Conservation (phyloP, 2,888 invertebrate species). For the Caenorhabditis plicata region DNA sequence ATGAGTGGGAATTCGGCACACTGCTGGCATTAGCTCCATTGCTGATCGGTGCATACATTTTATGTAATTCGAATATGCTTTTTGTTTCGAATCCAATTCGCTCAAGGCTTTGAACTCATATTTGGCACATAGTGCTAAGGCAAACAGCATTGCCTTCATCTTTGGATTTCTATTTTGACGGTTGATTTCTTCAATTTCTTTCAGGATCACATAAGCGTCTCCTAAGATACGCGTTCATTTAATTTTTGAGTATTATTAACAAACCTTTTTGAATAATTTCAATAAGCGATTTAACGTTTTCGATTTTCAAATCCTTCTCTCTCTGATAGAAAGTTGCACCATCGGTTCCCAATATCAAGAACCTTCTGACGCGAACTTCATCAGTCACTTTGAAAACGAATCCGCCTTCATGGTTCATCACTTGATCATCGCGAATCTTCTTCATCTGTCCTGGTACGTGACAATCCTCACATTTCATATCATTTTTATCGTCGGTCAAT, state of each 20-base stretch:
- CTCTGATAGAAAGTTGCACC: slow-evolving; percentile 65
- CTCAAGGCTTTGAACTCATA: slow-evolving; percentile 50
- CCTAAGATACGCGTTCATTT: too few relatives aligned
- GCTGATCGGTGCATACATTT: slow-evolving; percentile 40
- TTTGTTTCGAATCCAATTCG: too few relatives aligned
- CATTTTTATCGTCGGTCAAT: too few relatives aligned
- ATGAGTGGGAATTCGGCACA: slow-evolving; percentile 74
- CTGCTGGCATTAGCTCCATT: slow-evolving; percentile 63
- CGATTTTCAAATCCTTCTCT: slow-evolving; percentile 61
- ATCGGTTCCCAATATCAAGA: slow-evolving; percentile 66
- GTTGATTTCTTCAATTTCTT: slow-evolving; percentile 64
- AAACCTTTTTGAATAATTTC: slow-evolving; percentile 62
- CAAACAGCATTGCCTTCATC: slow-evolving; percentile 71
- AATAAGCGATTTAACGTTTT: slow-evolving; percentile 63
- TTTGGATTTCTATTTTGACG: slow-evolving; percentile 66
- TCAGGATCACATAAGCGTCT: slow-evolving; percentile 64
- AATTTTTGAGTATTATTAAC: slow-evolving; percentile 5
- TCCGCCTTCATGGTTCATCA: slow-evolving; percentile 63
- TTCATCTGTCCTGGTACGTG: slow-evolving; percentile 50
- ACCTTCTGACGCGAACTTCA: slow-evolving; percentile 64
- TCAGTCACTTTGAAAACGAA: slow-evolving; percentile 65
- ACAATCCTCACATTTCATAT: too few relatives aligned
- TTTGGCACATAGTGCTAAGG: slow-evolving; percentile 73
- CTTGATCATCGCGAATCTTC: slow-evolving; percentile 49
- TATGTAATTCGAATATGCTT: slow-evolving; percentile 36